Evolutionary conservation across 2,888 invertebrate genomes (phyloP), one percentile per base, ranked within the genome.

Genomic region (Ferdinandea cuprea): DNA sequence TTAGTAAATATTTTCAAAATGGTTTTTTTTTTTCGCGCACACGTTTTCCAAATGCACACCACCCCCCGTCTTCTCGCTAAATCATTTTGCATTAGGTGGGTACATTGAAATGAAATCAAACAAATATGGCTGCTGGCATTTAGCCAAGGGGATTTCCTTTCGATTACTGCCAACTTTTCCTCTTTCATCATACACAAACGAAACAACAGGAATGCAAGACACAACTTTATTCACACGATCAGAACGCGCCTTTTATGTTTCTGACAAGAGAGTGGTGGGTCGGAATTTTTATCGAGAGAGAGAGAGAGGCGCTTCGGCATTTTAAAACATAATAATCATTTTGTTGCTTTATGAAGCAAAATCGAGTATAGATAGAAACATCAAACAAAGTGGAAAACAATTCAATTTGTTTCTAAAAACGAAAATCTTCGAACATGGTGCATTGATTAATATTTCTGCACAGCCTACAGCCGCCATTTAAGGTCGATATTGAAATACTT

Each of bases 61-160:
- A 13, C 13, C 13, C 37, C 13, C n/a, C n/a, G n/a, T n/a, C 37
- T n/a, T 3, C 17, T 42, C 17, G 42, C 9, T 9, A 17, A 42
- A 17, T 9, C 15, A 15, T 15, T 17, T 42, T 17, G 42, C 15
- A 42, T 42, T n/a, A n/a, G n/a, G n/a, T n/a, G n/a, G n/a, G n/a
- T n/a, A n/a, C n/a, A 50, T 54, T 59, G 59, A 73, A 66, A 72
- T 54, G 46, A 58, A 79, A 40, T 79, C 50, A 65, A 72, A 37
- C 40, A 71, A 66, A 56, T 35, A 52, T 66, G 6, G 50, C 37
- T 11, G 19, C 59, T 79, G 78, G 78, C 78, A 19, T 17, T 4
- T 13, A 5, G 52, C 78, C 78, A 79, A 21, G n/a, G 59, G 30
- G 42, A 46, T 59, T 79, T 59, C 35, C 52, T 58, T 71, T 35